Conservation (phyloP, 1,140 invertebrate genomes). For the Leptestheria dahalacensis region DNA sequence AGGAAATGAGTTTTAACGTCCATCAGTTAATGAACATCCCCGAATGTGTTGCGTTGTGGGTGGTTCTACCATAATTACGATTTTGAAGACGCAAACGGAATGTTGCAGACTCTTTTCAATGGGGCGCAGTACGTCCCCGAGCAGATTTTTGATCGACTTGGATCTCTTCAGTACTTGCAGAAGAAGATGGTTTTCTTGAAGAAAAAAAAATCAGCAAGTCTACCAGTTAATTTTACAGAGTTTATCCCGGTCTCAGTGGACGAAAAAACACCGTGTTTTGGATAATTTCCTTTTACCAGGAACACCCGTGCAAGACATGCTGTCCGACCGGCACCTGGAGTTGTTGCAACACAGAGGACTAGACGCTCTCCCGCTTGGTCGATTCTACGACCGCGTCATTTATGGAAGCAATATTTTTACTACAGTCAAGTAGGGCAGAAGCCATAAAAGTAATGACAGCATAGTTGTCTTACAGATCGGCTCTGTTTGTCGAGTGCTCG, state of each 20-base stretch:
- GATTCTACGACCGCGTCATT: background rate
- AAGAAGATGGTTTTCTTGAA: background rate
- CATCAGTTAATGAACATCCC: background rate
- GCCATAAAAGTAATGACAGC: no score
- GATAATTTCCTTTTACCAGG: no score
- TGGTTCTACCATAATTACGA: background rate
- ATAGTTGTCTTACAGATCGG: no score
- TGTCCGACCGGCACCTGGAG: background rate
- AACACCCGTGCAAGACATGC: no score
- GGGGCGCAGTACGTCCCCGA: background rate
- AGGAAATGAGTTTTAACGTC: background rate
- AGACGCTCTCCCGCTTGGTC: background rate
- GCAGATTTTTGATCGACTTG: background rate
- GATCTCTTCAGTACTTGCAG: background rate
- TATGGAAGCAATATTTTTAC: background rate
- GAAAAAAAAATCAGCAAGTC: background rate
- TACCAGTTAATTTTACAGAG: no score
- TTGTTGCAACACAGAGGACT: background rate
- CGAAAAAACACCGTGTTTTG: no score
- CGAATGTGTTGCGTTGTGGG: background rate
- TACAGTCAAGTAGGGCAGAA: no score
- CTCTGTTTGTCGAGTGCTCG: no score
- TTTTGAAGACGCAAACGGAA: background rate
- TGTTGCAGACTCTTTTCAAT: background rate
- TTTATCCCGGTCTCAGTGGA: no score